A percentile compares a stretch with the other conserved stretches of the same genome.
Evolutionary conservation across 2,113 vertebrate species (phyloP).

Genomic region (Xyliphius kryptos): DNA sequence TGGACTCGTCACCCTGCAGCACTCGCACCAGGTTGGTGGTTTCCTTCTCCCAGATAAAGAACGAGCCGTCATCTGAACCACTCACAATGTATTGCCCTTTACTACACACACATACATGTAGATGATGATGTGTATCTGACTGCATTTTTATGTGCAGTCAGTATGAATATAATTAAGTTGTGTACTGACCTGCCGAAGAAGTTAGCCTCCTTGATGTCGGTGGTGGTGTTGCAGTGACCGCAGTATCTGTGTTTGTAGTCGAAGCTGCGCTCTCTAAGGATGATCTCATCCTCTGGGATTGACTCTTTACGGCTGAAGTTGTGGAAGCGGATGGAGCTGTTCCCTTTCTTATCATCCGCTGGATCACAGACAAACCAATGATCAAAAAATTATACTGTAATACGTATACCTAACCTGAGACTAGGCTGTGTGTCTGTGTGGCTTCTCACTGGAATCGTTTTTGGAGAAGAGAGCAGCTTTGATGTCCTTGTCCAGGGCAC

Average conservation of each 20-base stretch:
- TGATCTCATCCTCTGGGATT: slow-evolving; percentile 88
- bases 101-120: slow-evolving; percentile 60
- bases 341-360: slow-evolving; percentile 85
- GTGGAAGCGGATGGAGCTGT: slow-evolving; percentile 80
- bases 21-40: slow-evolving; percentile 93
- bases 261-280: slow-evolving; percentile 86
- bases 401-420: too few species aligned
- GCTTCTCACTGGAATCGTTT: slow-evolving; percentile 79
- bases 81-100: slow-evolving; percentile 97
- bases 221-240: slow-evolving; percentile 98
- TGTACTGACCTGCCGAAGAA: slow-evolving; percentile 91
- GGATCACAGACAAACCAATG: too few species aligned
- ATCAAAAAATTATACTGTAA: neutral
- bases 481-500: slow-evolving; percentile 91
- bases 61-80: slow-evolving; percentile 94
- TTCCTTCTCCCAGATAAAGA: slow-evolving; percentile 99
- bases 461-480: slow-evolving; percentile 91
- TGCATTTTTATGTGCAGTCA: too few species aligned
- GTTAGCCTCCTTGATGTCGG: slow-evolving; percentile 97
- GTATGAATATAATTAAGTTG: too few species aligned
- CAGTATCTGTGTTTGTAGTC: slow-evolving; percentile 98
- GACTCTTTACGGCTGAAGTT: slow-evolving; percentile 85
- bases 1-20: slow-evolving; percentile 94
- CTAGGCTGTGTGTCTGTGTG: too few species aligned
- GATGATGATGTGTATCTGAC: too few species aligned